Evolutionary conservation across 2,888 invertebrate species (phyloP), one percentile per base, ranked within the genome.

Genomic region (Epinotia nisella): DNA sequence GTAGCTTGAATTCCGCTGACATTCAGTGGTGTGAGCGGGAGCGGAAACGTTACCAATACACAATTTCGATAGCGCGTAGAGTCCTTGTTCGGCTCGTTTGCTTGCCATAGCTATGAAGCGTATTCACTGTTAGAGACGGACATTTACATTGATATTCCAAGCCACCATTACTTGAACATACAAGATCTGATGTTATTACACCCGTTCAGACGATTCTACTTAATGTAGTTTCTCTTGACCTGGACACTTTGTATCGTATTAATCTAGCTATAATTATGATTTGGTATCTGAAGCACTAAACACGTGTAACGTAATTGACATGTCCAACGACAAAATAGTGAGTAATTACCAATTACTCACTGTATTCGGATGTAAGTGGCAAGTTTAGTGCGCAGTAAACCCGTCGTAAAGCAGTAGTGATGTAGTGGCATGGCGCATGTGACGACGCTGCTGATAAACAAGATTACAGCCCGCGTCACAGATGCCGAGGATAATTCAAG

Each of bases 401-500:
- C 77, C 77, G 77, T 75, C 79, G 79, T 84, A 83, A 84, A 85
- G 80, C 80, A 80, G 74, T 76, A 75, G 74, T 73, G 73, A 74
- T 76, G 76, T 76, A 76, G 77, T 76, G 76, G 76, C 78, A 75
- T 77, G 61, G 71, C 70, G 67, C 76, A 71, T 70, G 81, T 82
- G 83, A 78, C 81, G 82, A 84, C 83, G 82, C 80, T 75, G 74
- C 77, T 78, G 80, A 82, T 86, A 85, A 84, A 85, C 80, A 77
- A 83, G 83, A 84, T 86, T 82, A 82, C 78, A 75, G 70, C 67
- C 29, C 55, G 62, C 70, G 70, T 66, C 60, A 68, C 60, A 58
- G 66, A 67, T 70, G 72, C 70, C 66, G 71, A 71, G 59, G 70
- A 74, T 74, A 71, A 66, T 69, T 75, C 58, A 51, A 66, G 66